Base-by-base conservation (phyloP, 2,888 invertebrate genomes). In the Euzetes globulus region DNA sequence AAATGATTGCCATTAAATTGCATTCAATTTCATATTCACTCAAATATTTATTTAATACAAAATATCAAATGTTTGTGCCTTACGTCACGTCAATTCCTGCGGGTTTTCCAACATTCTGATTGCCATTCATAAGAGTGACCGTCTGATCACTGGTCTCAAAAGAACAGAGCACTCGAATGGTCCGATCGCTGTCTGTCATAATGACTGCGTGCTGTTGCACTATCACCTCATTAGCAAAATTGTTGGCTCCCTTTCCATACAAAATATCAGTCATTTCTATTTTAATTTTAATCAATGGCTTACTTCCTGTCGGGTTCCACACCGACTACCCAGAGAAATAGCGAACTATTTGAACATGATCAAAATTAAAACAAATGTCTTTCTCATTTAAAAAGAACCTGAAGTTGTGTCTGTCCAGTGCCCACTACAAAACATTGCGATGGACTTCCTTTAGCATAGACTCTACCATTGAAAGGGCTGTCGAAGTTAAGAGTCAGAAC, bases 361-460 rank as follows among this genome's bases (percentile, higher is more conserved):
- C n/a, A n/a, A n/a, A n/a, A n/a, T n/a, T n/a, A n/a, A n/a, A n/a
- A n/a, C n/a, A 50, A 4, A 71, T 45, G 6, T 29, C 25, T 25
- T 2, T 52, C n/a, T 52, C 19, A 52, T 15, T 1, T n/a, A 15
- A n/a, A 2, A 33, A 63, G 11, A 11, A 74, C 74, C 71, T 79
- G 75, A 17, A 79, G 41, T 19, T 78, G 78, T 11, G 78, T 77
- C 55, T 79, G 79, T 22, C 79, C 79, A 11, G 77, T 78, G 25
- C 79, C 79, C 7, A 79, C 74, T 68, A 79, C 77, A 72, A 77
- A 79, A 60, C 79, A 79, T 22, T 79, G 77, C 7, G 78, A 77
- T 15, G 91, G 89, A 80, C 88, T 88, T 17, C 91, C 91, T 78
- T 88, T 89, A 75, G 90, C 90, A 81, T 92, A 94, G 78, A 94